phyloP scores from a whole-genome alignment of 2,888 invertebrate species.

The Acleris emargana region DNA sequence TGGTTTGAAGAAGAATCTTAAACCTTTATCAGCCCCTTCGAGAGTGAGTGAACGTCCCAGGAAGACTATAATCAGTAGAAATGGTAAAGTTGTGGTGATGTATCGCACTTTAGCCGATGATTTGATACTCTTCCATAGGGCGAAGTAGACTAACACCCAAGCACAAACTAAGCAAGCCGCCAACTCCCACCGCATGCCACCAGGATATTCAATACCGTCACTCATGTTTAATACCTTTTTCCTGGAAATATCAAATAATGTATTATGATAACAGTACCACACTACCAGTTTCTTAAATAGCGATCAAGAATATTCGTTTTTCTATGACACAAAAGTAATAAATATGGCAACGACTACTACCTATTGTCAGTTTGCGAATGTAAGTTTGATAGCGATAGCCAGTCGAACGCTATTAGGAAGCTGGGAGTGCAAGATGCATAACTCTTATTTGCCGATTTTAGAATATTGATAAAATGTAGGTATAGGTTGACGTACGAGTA shows the following conservation, averaged over 20 bases:
- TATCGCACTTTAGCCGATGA: conserved; percentile 96
- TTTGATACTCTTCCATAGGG: conserved; percentile 97
- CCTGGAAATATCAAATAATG: conserved; percentile 78
- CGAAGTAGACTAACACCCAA: conserved; percentile 97
- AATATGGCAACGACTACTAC: too few relatives aligned
- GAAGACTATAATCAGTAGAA: conserved; percentile 93
- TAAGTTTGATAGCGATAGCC: too few relatives aligned
- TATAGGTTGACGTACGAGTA: too few relatives aligned
- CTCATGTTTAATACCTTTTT: conserved; percentile 94
- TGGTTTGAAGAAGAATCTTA: conserved; percentile 94
- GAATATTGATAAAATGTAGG: too few relatives aligned
- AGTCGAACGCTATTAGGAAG: too few relatives aligned
- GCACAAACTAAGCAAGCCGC: conserved; percentile 94
- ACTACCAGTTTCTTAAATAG: too few relatives aligned
- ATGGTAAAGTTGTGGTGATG: conserved; percentile 96
- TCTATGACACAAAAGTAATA: too few relatives aligned
- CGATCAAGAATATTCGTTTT: too few relatives aligned
- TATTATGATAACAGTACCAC: neutral
- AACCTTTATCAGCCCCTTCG: conserved; percentile 93
- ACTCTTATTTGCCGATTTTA: too few relatives aligned
- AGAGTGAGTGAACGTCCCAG: conserved; percentile 94
- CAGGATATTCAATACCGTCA: conserved; percentile 91
- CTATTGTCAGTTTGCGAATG: too few relatives aligned
- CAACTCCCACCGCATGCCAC: conserved; percentile 93
- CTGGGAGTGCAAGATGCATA: too few relatives aligned